Base-by-base conservation (phyloP, 1,140 invertebrate species). In the Drosophila persimilis region DNA sequence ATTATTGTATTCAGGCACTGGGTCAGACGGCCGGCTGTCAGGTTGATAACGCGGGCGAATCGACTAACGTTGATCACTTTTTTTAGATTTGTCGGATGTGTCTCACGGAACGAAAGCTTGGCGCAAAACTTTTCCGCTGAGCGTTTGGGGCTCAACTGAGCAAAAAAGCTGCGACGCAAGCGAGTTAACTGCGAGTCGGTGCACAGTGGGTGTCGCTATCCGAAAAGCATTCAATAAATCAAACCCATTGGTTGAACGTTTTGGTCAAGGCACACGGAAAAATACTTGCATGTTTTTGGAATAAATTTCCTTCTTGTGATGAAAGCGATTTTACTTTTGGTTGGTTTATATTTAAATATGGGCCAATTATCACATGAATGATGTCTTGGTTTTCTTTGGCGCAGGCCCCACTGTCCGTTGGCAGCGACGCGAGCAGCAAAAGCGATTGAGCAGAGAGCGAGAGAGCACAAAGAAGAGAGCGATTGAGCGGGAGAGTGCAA, bases 121-220 rank as follows among this genome's bases (percentile, higher is more conserved):
- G 31, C 11, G 39, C 62, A 66, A 77, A 81, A 81, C 81, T 77
- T 77, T 81, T 71, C 71, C 70, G 83, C 74, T 69, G 48, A 64
- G 63, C 77, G 74, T 63, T 66, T 88, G 73, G 81, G 88, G 64
- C 79, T 86, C 77, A 77, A 86, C 66, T 85, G 65, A 85, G 78
- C 53, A 31, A 15, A 39, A 72, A 50, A 45, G 50, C 17, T 47
- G 31, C 29, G 54, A 39, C 39, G 62, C 58, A 43, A 73, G 44
- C 64, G 52, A 73, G 60, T 67, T 52, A 61, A 62, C 29, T 62
- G 60, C 58, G 35, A 39, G 35, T 13, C 11, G 35, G 35, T 39
- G 35, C 35, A 35, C 31, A 39, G 35, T 5, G 11, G 3, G 11
- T 11, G 35, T 11, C 3, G 2, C 31, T 3, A 3, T 5, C 11